Percentiles rank a stretch among this genome's conserved stretches.
These are phyloP conservation scores for Pogonophryne albipinna DNA, from an alignment of 2,797 vertebrate species.

Conservation along the genomic window DNA sequence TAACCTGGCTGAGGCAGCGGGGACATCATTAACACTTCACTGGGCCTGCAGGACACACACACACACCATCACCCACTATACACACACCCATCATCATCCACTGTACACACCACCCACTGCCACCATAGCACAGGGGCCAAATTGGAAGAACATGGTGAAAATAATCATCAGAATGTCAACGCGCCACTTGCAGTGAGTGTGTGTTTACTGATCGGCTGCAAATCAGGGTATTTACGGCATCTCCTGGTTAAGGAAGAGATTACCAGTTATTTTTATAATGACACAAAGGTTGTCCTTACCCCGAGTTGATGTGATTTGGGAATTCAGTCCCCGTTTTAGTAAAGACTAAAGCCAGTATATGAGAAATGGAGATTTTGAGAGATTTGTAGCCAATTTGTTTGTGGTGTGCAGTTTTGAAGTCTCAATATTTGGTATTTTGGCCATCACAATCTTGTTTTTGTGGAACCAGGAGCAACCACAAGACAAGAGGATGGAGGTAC, in stretches of 20 bases:
- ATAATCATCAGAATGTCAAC: conserved; percentile 71
- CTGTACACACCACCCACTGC: conserved; percentile 65
- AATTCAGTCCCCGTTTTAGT: conserved; percentile 4
- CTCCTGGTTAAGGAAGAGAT: conserved; percentile 9
- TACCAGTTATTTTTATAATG: conserved; percentile 6
- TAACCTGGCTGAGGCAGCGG: conserved; percentile 82
- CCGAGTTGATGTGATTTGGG: conserved; percentile 6
- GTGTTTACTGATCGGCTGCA: conserved; percentile 57
- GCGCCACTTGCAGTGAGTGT: conserved; percentile 53
- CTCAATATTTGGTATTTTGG: too few species aligned
- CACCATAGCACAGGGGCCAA: conserved; percentile 61
- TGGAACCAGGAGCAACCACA: too few species aligned
- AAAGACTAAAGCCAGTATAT: too few species aligned
- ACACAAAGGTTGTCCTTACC: conserved; percentile 18
- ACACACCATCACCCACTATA: conserved; percentile 70
- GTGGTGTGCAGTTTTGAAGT: too few species aligned
- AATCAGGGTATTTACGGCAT: conserved; percentile 38
- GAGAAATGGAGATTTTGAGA: too few species aligned
- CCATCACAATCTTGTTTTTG: too few species aligned
- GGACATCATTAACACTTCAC: conserved; percentile 86
- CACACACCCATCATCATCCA: conserved; percentile 71
- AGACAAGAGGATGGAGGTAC: too few species aligned
- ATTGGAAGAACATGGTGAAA: conserved; percentile 65
- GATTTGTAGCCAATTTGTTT: too few species aligned
- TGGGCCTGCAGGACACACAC: conserved; percentile 80